These are phyloP conservation scores for Ceratosolen solmsi DNA, from an alignment of 1,140 invertebrate genomes.

Conservation along the genomic window DNA sequence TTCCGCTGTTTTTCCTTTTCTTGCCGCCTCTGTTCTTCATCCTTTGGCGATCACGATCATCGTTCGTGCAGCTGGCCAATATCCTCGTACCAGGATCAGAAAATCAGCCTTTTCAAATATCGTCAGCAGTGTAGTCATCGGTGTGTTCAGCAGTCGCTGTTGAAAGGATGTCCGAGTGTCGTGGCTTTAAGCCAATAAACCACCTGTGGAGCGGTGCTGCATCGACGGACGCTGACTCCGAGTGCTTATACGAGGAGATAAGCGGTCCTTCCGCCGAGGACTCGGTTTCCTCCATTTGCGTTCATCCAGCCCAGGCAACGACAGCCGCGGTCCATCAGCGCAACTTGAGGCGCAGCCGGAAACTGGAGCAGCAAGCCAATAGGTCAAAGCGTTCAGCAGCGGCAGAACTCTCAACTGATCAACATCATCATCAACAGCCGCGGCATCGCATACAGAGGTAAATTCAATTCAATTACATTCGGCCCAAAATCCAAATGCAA, in stretches of 20 bases:
- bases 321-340: slow-evolving; percentile 42
- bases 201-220: slow-evolving; percentile 67
- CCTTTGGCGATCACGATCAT: background rate
- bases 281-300: slow-evolving; percentile 56
- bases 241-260: slow-evolving; percentile 72
- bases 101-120: background rate
- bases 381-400: slow-evolving; percentile 34
- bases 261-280: slow-evolving; percentile 66
- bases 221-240: slow-evolving; percentile 69
- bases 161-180: slow-evolving; percentile 69
- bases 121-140: background rate
- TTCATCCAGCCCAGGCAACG: slow-evolving; percentile 5
- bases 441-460: slow-evolving; percentile 46
- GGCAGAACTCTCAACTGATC: slow-evolving; percentile 14
- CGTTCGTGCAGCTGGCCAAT: background rate
- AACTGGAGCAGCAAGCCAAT: slow-evolving; percentile 47
- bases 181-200: slow-evolving; percentile 73
- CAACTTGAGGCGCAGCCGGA: slow-evolving; percentile 48
- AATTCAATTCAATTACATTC: no score
- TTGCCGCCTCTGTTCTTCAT: background rate
- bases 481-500: no score
- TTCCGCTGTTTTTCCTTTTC: background rate
- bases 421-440: slow-evolving; percentile 35
- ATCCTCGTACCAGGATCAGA: background rate
- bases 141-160: background rate